A percentile compares a stretch with the other conserved stretches of the same genome.
Evolutionary conservation across 2,797 vertebrate genomes (phyloP).

Genomic region (Oreortyx pictus): DNA sequence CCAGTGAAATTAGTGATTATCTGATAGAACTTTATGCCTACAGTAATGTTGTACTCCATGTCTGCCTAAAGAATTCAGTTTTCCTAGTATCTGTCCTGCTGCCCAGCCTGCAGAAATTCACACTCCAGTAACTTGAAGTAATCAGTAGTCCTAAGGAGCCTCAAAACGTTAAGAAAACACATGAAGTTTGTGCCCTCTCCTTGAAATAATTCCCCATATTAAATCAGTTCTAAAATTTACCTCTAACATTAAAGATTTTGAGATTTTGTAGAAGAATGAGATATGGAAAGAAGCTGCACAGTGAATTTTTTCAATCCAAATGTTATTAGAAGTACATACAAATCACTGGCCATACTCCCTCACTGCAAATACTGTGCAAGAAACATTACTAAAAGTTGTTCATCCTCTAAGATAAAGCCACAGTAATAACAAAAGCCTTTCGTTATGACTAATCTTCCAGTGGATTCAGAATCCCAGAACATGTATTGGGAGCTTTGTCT

Average conservation of each 20-base stretch:
- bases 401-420: neutral
- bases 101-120: neutral
- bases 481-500: neutral
- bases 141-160: neutral
- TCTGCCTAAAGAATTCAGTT: neutral
- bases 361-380: neutral
- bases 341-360: neutral
- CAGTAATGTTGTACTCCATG: accelerated
- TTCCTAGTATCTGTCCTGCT: neutral
- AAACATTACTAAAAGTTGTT: neutral
- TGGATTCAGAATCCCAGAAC: neutral
- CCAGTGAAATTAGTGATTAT: neutral
- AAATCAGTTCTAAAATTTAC: neutral
- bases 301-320: neutral
- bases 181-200: neutral
- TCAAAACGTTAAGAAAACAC: neutral
- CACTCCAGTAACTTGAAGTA: neutral
- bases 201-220: neutral
- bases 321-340: neutral
- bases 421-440: neutral
- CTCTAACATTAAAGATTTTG: neutral
- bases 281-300: neutral
- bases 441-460: neutral
- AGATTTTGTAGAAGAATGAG: neutral
- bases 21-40: neutral